These are phyloP conservation scores for Syngnathus scovelli DNA, from an alignment of 2,113 vertebrate species.

Conservation along the genomic window DNA sequence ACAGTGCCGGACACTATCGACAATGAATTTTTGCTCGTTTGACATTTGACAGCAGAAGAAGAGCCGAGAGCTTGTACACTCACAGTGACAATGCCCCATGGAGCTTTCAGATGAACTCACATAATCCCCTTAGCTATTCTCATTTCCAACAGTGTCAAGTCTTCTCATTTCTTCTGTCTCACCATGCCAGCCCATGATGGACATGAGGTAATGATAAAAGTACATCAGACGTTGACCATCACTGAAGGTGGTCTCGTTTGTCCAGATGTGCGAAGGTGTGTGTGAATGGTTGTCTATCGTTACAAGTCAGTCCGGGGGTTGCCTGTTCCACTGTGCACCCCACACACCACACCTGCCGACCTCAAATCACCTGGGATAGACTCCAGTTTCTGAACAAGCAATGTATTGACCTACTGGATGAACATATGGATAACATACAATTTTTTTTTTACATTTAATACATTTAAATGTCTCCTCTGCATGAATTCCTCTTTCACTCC, in stretches of 20 bases:
- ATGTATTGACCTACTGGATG: no score
- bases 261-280: background rate
- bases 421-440: background rate
- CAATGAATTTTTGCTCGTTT: slow-evolving; percentile 39
- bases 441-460: background rate
- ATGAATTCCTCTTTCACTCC: background rate
- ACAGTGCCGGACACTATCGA: slow-evolving; percentile 14
- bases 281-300: background rate
- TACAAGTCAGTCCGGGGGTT: background rate
- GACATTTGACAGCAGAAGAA: slow-evolving; percentile 44
- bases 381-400: background rate
- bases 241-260: background rate
- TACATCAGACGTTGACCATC: background rate
- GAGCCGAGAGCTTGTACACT: slow-evolving; percentile 41
- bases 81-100: slow-evolving; percentile 34
- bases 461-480: background rate
- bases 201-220: slow-evolving; percentile 28
- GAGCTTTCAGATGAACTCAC: slow-evolving; percentile 41
- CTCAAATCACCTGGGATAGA: background rate
- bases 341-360: background rate
- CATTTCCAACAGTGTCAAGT: slow-evolving; percentile 42
- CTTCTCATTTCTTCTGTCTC: slow-evolving; percentile 36
- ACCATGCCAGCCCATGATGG: slow-evolving; percentile 18
- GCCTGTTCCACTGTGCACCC: background rate
- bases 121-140: slow-evolving; percentile 38